Evolutionary conservation across 2,888 invertebrate species (phyloP), one percentile per base, ranked within the genome.

Genomic region (Phalangium opilio): DNA sequence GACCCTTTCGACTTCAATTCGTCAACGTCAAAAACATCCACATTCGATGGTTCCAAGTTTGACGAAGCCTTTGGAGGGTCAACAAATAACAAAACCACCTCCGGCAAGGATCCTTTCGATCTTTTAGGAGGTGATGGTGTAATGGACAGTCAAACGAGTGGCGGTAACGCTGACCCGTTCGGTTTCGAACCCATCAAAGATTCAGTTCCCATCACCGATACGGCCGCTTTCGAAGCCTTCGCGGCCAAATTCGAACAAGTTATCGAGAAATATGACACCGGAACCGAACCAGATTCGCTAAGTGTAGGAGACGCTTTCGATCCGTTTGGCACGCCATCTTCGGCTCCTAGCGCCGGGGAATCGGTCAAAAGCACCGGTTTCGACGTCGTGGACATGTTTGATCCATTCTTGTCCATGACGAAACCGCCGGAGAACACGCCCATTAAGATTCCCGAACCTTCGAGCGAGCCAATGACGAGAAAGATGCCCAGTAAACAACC

Each of bases 161-260:
- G 27, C 8, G 27, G 27, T 7, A 27, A 27, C 27, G 4, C 27
- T 4, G 27, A 27, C 27, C 27, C 27, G 27, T 27, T 27, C 27
- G 27, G 19, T 33, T 33, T 33, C 12, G 44, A 44, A 44, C 32
- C 34, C 15, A 34, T 44, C 12, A 44, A 36, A 43, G 49, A 51
- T 38, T 19, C 41, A 5, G 46, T 47, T 10, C 50, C 53, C 17
- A 50, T 45, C 17, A 49, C 53, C 3, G 54, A 55, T 27, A 53
- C 55, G 1, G 79, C 80, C 56, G 78, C 76, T 20, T 89, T 89
- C 57, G 89, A 89, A 64, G 87, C 84, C 0, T 90, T 90, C 59
- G 78, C 86, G 3, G 82, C 84, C 2, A 86, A 87, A 64, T 90
- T 90, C 60, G 87, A 87, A 57, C 79, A 76, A 34, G 78, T 78